Evolutionary conservation across 2,888 invertebrate genomes (phyloP).

Genomic region (Chorisops tibialis): DNA sequence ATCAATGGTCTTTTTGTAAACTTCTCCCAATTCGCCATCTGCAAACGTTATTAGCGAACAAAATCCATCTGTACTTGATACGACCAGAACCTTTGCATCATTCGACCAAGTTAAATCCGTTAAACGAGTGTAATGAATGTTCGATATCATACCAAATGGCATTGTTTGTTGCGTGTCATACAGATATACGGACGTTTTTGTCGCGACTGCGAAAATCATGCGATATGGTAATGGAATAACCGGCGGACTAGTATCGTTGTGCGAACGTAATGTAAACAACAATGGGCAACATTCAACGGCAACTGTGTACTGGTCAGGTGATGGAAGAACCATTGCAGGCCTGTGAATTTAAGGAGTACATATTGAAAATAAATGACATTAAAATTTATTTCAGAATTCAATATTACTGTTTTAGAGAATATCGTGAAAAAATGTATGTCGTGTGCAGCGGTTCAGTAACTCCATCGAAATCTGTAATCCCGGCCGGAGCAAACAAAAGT

Average conservation of each 20-base stretch:
- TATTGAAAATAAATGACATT: background rate
- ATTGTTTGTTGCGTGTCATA: constrained; percentile 82
- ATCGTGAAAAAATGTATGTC: constrained; percentile 60
- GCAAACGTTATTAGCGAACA: constrained; percentile 80
- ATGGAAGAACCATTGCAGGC: constrained; percentile 75
- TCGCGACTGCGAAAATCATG: constrained; percentile 87
- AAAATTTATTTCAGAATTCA: too few relatives aligned
- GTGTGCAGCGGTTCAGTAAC: constrained; percentile 59
- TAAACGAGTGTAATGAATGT: constrained; percentile 85
- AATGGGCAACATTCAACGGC: constrained; percentile 80
- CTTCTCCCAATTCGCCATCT: constrained; percentile 66
- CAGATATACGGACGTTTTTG: constrained; percentile 77
- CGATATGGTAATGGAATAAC: constrained; percentile 68
- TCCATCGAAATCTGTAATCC: constrained; percentile 71
- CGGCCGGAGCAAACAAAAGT: constrained; percentile 87
- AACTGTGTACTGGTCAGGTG: constrained; percentile 75
- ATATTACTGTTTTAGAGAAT: constrained; percentile 61
- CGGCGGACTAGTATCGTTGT: constrained; percentile 55
- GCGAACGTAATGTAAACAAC: constrained; percentile 59
- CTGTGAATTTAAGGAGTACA: constrained; percentile 52
- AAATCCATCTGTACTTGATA: constrained; percentile 87
- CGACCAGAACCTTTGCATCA: constrained; percentile 71
- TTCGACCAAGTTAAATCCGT: constrained; percentile 86
- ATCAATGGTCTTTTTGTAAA: constrained; percentile 42
- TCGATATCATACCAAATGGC: constrained; percentile 76